Evolutionary conservation across 2,113 vertebrate species (phyloP).

Genomic region (Geococcyx californianus): DNA sequence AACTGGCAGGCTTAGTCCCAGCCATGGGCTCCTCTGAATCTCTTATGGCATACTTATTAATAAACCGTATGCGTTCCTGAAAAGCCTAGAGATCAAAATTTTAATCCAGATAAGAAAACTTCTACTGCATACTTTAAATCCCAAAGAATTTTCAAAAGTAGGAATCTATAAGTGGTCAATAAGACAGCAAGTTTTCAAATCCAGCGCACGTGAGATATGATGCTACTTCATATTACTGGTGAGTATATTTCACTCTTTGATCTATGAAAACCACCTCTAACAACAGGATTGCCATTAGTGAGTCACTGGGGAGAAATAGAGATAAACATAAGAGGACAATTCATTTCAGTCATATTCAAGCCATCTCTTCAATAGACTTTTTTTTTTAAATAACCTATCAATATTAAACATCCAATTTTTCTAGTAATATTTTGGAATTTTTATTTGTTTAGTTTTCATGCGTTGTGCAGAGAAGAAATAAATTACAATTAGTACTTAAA

Average conservation of each 20-base stretch:
- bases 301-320: not conserved
- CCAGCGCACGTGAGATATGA: not conserved
- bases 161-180: not conserved
- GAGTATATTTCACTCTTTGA: not conserved
- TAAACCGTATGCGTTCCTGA: constrained; percentile 77
- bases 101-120: not conserved
- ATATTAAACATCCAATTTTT: not conserved
- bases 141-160: not conserved
- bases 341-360: not conserved
- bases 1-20: not conserved
- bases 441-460: not conserved
- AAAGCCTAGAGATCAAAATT: constrained; percentile 73
- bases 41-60: constrained; percentile 60
- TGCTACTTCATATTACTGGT: not conserved
- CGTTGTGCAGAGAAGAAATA: not conserved
- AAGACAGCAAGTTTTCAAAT: not conserved
- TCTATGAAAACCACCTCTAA: not conserved
- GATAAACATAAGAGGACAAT: not conserved
- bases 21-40: not conserved
- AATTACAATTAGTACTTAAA: not conserved
- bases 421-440: not conserved
- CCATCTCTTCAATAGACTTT: not conserved
- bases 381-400: not conserved
- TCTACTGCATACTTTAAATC: not conserved
- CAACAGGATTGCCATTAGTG: not conserved